Base-by-base conservation (phyloP, 2,797 vertebrate species). In the Protosalanx chinensis region DNA sequence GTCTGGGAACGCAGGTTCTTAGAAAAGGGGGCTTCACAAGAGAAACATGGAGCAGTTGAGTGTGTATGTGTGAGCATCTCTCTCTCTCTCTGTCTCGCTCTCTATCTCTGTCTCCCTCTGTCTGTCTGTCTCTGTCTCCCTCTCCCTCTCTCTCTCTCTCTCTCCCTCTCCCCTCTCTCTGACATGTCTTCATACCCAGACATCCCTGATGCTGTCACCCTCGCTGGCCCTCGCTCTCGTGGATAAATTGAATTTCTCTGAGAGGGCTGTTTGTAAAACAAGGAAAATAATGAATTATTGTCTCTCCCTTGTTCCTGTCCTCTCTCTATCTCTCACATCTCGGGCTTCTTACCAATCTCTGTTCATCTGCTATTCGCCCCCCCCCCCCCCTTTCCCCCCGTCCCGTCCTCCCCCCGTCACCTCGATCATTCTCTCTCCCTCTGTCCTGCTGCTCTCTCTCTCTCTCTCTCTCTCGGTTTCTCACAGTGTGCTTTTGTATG, bases 261-360 rank as follows among this genome's bases (percentile, higher is more conserved):
- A 81, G 80, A 79, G 81, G 66, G 66, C 66, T 80, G 83, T 83
- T 79, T 81, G 77, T 86, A 85, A 79, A 88, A 86, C 86, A 88
- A 85, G 82, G 80, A 79, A 85, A 85, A 87, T 82, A 85, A 89
- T 83, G 77, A 88, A 86, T 89, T 78, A 82, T 77, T 74, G 64
- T 49, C 74, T 80, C 68, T 67, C 75, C 10, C 62, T 5, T 58
- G 5, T 32, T n/a, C 27, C n/a, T 8, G 53, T 30, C 6, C 67
- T 41, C 29, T 41, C 16, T 33, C 30, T 10, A 10, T 27, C 18
- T 27, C 23, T 20, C 20, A 27, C 18, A 32, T 73, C 76, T 72
- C 80, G 75, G 58, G 69, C 67, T 73, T 72, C 73, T 66, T 79
- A 68, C 82, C 79, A 79, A 79, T 85, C 72, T 87, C 76, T 74